phyloP scores from a whole-genome alignment of 2,113 vertebrate species.

The Ictalurus punctatus region DNA sequence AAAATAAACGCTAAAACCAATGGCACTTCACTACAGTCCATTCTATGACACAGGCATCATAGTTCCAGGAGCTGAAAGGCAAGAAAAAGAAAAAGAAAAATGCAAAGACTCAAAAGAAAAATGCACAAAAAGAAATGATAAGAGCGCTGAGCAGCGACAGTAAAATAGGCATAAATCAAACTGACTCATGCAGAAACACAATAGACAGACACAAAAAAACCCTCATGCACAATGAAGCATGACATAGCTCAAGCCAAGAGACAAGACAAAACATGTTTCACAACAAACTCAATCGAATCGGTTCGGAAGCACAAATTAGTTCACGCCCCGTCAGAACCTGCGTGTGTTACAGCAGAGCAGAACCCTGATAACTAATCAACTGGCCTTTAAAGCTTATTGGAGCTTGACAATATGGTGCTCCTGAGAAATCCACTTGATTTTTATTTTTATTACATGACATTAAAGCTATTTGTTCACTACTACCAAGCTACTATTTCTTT shows the following conservation, averaged over 20 bases:
- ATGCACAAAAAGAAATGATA: background rate
- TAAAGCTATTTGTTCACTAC: background rate
- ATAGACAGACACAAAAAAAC: background rate
- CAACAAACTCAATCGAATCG: conserved; percentile 11
- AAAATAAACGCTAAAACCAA: conserved; percentile 2
- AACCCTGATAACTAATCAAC: conserved; percentile 1
- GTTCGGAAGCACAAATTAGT: conserved; percentile 16
- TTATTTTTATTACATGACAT: background rate
- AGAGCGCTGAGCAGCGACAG: conserved; percentile 1
- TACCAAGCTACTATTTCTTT: background rate
- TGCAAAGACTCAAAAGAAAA: background rate
- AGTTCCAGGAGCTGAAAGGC: conserved; percentile 13
- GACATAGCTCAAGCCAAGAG: conserved; percentile 15
- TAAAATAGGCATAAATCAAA: conserved; percentile 26
- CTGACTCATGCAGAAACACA: conserved; percentile 18
- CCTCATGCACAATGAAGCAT: conserved; percentile 5
- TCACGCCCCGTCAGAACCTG: background rate
- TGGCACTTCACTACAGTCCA: conserved; percentile 33
- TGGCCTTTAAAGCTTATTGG: background rate
- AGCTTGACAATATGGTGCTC: background rate
- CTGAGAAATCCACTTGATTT: background rate
- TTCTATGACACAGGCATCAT: conserved; percentile 34
- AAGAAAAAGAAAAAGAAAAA: background rate
- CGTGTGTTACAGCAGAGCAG: background rate
- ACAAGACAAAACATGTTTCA: conserved; percentile 8